Percentiles rank a stretch among this genome's conserved stretches.
phyloP scores from a whole-genome alignment of 1,140 invertebrate genomes.

The Rhopalosiphum padi region DNA sequence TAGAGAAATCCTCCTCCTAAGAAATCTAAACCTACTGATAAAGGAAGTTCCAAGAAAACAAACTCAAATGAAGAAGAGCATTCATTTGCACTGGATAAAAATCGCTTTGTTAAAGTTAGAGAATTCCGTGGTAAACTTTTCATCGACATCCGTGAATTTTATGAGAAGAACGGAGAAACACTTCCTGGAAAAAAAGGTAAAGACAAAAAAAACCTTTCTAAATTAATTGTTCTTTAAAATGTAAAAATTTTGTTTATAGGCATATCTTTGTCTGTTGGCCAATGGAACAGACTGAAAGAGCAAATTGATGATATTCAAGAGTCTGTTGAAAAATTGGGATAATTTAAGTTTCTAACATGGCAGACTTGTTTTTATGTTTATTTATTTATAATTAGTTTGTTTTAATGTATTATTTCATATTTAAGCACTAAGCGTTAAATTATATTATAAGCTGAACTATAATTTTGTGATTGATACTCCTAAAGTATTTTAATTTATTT shows the following conservation, averaged over 20 bases:
- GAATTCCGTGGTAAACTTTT: slow-evolving; percentile 68
- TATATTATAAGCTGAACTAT: slow-evolving; percentile 4
- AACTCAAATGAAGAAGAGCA: slow-evolving; percentile 61
- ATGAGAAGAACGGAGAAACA: slow-evolving; percentile 67
- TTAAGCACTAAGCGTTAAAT: background rate
- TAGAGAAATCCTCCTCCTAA: slow-evolving; percentile 58
- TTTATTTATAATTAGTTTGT: background rate
- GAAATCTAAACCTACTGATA: slow-evolving; percentile 36
- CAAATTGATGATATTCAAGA: slow-evolving; percentile 59
- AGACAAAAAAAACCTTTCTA: background rate
- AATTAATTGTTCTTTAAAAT: background rate
- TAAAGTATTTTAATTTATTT: slow-evolving; percentile 15
- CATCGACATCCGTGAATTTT: slow-evolving; percentile 70
- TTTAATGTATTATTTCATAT: background rate
- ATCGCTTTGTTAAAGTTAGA: slow-evolving; percentile 67
- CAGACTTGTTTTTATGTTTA: background rate
- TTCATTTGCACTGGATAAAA: slow-evolving; percentile 65
- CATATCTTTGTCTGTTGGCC: slow-evolving; percentile 58
- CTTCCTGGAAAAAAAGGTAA: slow-evolving; percentile 70
- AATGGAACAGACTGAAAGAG: slow-evolving; percentile 59
- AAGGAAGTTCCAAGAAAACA: slow-evolving; percentile 11
- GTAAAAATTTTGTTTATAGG: slow-evolving; percentile 51
- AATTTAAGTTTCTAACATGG: background rate
- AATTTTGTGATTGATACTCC: background rate
- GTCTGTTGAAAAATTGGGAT: slow-evolving; percentile 47